These are phyloP conservation scores for Drosophila bocki DNA, from an alignment of 1,140 invertebrate genomes.

Conservation along the genomic window DNA sequence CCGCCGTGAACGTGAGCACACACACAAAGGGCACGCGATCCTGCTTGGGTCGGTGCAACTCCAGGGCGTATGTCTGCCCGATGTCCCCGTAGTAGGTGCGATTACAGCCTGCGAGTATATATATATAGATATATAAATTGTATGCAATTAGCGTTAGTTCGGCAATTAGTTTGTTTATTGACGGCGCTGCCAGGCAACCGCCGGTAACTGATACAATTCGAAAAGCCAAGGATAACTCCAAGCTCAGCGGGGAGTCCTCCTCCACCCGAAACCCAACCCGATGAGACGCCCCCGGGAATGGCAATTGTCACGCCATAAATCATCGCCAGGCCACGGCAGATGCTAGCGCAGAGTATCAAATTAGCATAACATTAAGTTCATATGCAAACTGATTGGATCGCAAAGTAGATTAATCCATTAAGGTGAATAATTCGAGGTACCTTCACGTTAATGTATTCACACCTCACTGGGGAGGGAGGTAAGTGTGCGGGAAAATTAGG, in stretches of 20 bases:
- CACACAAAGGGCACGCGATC: slow-evolving; percentile 94
- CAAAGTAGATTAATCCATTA: slow-evolving; percentile 49
- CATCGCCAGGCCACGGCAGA: slow-evolving; percentile 32
- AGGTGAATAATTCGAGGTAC: slow-evolving; percentile 30
- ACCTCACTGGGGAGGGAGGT: background rate
- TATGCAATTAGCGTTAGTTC: slow-evolving; percentile 71
- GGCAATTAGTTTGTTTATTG: slow-evolving; percentile 60
- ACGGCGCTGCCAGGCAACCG: slow-evolving; percentile 44
- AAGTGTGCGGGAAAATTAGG: background rate
- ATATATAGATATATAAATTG: slow-evolving; percentile 34
- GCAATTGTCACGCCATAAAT: slow-evolving; percentile 44
- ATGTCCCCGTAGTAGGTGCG: slow-evolving; percentile 94
- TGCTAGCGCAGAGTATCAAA: slow-evolving; percentile 39
- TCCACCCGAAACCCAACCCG: background rate
- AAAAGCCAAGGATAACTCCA: background rate
- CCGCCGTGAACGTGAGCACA: slow-evolving; percentile 93
- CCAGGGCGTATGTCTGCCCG: slow-evolving; percentile 92
- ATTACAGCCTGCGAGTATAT: slow-evolving; percentile 90
- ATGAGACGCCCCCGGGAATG: slow-evolving; percentile 27
- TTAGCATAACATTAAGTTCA: slow-evolving; percentile 52
- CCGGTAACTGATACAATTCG: slow-evolving; percentile 2
- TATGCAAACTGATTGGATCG: slow-evolving; percentile 42
- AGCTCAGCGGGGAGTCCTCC: background rate
- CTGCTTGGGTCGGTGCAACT: slow-evolving; percentile 92
- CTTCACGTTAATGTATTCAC: slow-evolving; percentile 29